Percentiles rank a stretch among this genome's conserved stretches.
These are phyloP conservation scores for Eristalinus aeneus DNA, from an alignment of 2,888 invertebrate genomes.

Conservation along the genomic window DNA sequence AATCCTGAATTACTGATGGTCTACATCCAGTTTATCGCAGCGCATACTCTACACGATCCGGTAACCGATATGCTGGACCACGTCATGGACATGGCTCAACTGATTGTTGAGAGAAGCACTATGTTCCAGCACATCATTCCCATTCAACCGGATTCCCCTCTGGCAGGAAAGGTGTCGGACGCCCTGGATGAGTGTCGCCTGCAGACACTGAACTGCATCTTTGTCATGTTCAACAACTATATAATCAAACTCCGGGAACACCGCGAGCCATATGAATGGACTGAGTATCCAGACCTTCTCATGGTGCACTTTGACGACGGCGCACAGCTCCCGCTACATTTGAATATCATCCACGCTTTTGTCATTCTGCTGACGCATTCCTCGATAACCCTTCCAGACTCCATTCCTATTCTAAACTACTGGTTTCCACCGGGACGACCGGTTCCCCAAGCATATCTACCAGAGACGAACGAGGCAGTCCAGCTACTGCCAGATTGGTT, in stretches of 20 bases:
- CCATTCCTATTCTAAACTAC: slow-evolving; percentile 85
- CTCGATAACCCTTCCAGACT: slow-evolving; percentile 80
- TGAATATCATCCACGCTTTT: slow-evolving; percentile 88
- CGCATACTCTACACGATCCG: slow-evolving; percentile 86
- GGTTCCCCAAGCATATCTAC: slow-evolving; percentile 89
- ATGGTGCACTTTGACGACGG: slow-evolving; percentile 81
- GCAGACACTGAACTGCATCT: slow-evolving; percentile 86
- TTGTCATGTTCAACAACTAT: slow-evolving; percentile 88
- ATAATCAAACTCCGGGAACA: slow-evolving; percentile 84
- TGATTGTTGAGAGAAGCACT: slow-evolving; percentile 94
- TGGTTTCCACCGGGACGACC: slow-evolving; percentile 91
- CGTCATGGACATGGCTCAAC: slow-evolving; percentile 91
- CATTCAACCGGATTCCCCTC: slow-evolving; percentile 79
- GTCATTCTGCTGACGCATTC: slow-evolving; percentile 90
- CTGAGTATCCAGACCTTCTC: slow-evolving; percentile 80
- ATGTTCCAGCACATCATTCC: slow-evolving; percentile 91
- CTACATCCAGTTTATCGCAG: slow-evolving; percentile 92
- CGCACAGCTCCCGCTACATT: slow-evolving; percentile 78
- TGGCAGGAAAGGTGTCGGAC: slow-evolving; percentile 60
- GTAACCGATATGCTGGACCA: slow-evolving; percentile 86
- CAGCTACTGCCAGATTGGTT: slow-evolving; percentile 97
- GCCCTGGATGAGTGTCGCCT: slow-evolving; percentile 78
- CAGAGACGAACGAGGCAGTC: slow-evolving; percentile 91
- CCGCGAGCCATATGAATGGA: slow-evolving; percentile 79
- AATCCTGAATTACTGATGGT: slow-evolving; percentile 87